phyloP scores from a whole-genome alignment of 2,888 invertebrate species.

The Philaethria dido region DNA sequence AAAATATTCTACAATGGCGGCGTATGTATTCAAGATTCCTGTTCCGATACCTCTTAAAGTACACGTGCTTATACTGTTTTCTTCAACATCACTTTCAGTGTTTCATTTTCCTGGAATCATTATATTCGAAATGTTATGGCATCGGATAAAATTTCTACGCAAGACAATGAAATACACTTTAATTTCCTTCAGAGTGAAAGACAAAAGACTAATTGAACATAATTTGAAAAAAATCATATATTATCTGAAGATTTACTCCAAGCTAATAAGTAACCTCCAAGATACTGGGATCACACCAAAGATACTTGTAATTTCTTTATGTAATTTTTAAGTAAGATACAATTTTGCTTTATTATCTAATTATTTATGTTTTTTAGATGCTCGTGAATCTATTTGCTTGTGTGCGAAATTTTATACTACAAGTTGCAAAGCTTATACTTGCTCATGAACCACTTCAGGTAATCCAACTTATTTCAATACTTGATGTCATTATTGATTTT shows the following conservation, averaged over 20 bases:
- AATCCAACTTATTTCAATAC: no score
- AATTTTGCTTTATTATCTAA: no score
- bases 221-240: neutral
- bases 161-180: neutral
- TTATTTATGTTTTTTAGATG: neutral
- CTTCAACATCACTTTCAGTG: neutral
- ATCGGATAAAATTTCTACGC: conserved; percentile 4
- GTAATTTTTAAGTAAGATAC: no score
- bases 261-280: neutral
- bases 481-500: no score
- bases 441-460: conserved; percentile 6
- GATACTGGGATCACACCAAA: no score
- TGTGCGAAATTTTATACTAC: neutral
- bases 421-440: neutral
- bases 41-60: neutral
- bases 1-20: neutral
- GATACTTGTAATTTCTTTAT: no score
- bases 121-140: conserved; percentile 1
- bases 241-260: neutral
- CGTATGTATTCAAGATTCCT: neutral
- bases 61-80: neutral
- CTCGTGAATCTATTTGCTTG: neutral
- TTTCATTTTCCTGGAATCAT: neutral
- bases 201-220: neutral
- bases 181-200: neutral